These are phyloP conservation scores for Aphaenogaster ashmeadi DNA, from an alignment of 1,140 invertebrate genomes.

Conservation along the genomic window DNA sequence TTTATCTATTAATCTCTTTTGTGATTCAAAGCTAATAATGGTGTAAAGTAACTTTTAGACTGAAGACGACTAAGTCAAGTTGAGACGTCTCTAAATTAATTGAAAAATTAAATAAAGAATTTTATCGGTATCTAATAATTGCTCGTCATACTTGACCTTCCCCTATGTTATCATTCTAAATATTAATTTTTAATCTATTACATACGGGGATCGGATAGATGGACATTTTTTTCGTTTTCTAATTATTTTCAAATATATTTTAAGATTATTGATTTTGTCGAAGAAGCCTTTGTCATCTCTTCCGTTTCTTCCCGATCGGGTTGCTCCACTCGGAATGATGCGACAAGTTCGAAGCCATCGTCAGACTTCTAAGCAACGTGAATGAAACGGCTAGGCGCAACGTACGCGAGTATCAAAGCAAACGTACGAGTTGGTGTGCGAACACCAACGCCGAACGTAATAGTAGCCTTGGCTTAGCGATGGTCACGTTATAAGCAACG, in stretches of 20 bases:
- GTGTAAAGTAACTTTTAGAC: too few relatives aligned
- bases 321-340: conserved; percentile 20
- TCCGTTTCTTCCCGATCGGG: conserved; percentile 2
- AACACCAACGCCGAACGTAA: conserved; percentile 81
- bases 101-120: too few relatives aligned
- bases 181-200: neutral
- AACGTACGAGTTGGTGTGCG: conserved; percentile 80
- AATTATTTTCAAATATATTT: neutral
- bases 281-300: neutral
- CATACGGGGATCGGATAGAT: too few relatives aligned
- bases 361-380: conserved; percentile 75
- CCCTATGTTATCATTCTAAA: too few relatives aligned
- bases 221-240: neutral
- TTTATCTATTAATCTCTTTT: too few relatives aligned
- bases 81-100: too few relatives aligned
- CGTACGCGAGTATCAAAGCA: conserved; percentile 83
- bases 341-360: conserved; percentile 76
- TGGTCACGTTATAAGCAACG: conserved; percentile 79
- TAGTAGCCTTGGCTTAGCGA: conserved; percentile 84
- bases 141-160: too few relatives aligned
- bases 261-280: neutral
- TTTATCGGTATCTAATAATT: too few relatives aligned
- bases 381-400: conserved; percentile 82
- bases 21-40: too few relatives aligned
- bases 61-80: too few relatives aligned